phyloP scores from a whole-genome alignment of 2,888 invertebrate species.

The Oscheius onirici region DNA sequence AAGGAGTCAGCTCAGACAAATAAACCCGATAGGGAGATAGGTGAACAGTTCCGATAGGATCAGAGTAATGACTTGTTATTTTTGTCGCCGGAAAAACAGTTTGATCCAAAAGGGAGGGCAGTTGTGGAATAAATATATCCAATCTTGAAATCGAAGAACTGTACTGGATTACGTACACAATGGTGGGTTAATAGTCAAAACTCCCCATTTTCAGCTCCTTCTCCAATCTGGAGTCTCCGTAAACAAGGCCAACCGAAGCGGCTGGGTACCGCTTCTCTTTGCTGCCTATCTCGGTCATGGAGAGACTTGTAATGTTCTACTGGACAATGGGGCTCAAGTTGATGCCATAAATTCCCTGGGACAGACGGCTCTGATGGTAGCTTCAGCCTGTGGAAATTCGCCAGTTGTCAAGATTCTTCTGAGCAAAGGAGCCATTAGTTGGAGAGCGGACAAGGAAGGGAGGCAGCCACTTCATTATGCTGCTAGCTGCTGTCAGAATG shows the following conservation, averaged over 20 bases:
- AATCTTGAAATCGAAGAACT: too few relatives aligned
- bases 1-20: too few relatives aligned
- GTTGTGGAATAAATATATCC: too few relatives aligned
- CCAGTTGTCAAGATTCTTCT: conserved; percentile 39
- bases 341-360: conserved; percentile 54
- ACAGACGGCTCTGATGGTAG: conserved; percentile 74
- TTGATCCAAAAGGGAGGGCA: too few relatives aligned
- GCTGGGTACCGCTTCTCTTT: conserved; percentile 96
- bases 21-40: too few relatives aligned
- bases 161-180: too few relatives aligned
- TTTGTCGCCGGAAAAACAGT: too few relatives aligned
- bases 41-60: too few relatives aligned
- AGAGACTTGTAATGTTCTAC: conserved; percentile 83
- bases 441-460: conserved; percentile 38
- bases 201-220: conserved; percentile 22
- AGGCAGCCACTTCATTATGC: conserved; percentile 52
- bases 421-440: conserved; percentile 40
- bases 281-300: conserved; percentile 91
- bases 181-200: too few relatives aligned
- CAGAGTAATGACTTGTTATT: too few relatives aligned
- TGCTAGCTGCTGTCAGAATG: conserved; percentile 51
- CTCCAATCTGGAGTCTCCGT: conserved; percentile 33
- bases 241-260: conserved; percentile 74
- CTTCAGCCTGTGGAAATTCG: conserved; percentile 75
- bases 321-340: conserved; percentile 84